Evolutionary conservation across 2,797 vertebrate genomes (phyloP), one percentile per base, ranked within the genome.

Genomic region (Sarcophilus harrisii): DNA sequence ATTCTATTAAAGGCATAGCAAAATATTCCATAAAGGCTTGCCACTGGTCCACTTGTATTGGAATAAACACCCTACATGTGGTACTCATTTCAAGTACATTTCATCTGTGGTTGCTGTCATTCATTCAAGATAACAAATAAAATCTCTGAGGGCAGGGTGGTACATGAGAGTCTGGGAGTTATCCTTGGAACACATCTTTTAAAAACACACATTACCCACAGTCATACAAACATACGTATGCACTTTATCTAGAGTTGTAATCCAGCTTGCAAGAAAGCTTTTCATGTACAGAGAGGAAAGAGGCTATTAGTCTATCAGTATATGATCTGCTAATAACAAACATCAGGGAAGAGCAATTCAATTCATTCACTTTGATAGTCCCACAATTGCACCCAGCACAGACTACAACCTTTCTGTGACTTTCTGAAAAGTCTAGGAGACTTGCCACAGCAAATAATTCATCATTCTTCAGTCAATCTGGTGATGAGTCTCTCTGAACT

Each of bases 281-380:
- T 99, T 98, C 98, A 98, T 98, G 98, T 98, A 95, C 90, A 96
- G 97, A 96, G 97, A 95, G 30, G 95, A 98, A 97, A 96, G 96
- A 97, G 95, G 97, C 97, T 97, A 98, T 98, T 98, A 98, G 98
- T 97, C 98, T 98, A 98, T 98, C 98, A 55, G 96, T 95, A 96
- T 97, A 97, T 97, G 98, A 98, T 98, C 98, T 98, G 98, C 97
- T 98, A 99, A 99, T 98, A 98, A 98, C 98, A 98, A 98, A 98
- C 98, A 98, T 98, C 97, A 98, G 98, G 98, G 93, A 97, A 98
- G 96, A 98, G 96, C 93, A 97, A 98, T 98, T 98, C 92, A 97
- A 98, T 98, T 98, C 73, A 59, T 99, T 98, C 98, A 96, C 93
- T 97, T 95, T 98, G 98, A 98, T 98, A 98, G 96, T 87, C 45